phyloP scores from a whole-genome alignment of 2,113 vertebrate genomes.

The Dasyprocta punctata region DNA sequence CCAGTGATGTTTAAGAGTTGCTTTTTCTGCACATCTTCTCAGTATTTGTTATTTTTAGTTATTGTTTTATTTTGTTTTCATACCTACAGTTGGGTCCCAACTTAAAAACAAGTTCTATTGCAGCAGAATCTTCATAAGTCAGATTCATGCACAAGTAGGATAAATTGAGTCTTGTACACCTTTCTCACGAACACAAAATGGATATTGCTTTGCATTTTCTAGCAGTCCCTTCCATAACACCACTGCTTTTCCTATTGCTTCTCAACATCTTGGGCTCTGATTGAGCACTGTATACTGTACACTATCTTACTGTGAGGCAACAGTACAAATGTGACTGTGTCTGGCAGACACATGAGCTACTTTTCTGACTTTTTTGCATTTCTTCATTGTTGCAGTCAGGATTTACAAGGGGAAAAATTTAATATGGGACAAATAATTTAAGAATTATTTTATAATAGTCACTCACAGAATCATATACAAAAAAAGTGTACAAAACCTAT shows the following conservation, averaged over 20 bases:
- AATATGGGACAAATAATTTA: too few relatives aligned
- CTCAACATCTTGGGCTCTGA: not conserved
- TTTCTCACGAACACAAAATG: not conserved
- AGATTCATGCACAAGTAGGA: not conserved
- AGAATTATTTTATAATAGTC: too few relatives aligned
- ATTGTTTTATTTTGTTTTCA: not conserved
- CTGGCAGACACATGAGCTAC: not conserved
- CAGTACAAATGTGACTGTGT: not conserved
- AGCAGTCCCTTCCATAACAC: not conserved
- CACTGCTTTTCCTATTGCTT: not conserved
- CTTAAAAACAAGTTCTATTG: not conserved
- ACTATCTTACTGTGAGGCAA: not conserved
- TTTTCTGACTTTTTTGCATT: not conserved
- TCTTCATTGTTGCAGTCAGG: too few relatives aligned
- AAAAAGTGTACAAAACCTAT: too few relatives aligned
- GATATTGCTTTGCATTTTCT: not conserved
- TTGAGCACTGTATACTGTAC: not conserved
- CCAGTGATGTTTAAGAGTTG: not conserved
- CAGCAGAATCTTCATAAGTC: not conserved
- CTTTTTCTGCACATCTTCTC: not conserved
- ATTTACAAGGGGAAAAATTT: too few relatives aligned
- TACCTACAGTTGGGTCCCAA: not conserved
- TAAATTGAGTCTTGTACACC: not conserved
- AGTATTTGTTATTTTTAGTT: not conserved
- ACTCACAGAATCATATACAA: too few relatives aligned